phyloP scores from a whole-genome alignment of 2,113 vertebrate species.

The Centrocercus urophasianus region DNA sequence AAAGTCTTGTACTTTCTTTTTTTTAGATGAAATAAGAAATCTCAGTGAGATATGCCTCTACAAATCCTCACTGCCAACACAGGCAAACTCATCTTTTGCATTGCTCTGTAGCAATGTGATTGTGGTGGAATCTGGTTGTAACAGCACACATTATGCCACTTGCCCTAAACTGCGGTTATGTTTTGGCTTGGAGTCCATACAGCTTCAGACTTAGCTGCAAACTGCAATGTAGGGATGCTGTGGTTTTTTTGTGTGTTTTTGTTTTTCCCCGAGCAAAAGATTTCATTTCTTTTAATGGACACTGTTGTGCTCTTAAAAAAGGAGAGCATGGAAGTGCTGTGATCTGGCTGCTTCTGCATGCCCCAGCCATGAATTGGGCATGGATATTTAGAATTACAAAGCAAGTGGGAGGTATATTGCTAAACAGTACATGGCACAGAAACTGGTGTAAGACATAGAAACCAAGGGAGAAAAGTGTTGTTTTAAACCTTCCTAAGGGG shows the following conservation, averaged over 20 bases:
- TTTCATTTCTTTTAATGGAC: conserved; percentile 1
- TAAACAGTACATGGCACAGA: conserved; percentile 35
- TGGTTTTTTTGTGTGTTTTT: background rate
- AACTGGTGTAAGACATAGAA: conserved; percentile 32
- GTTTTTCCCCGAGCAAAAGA: background rate
- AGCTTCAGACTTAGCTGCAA: background rate
- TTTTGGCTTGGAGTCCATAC: conserved; percentile 8
- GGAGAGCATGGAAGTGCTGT: conserved; percentile 33
- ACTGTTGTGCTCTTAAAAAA: conserved; percentile 24
- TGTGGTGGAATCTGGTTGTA: background rate
- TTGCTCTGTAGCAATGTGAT: background rate
- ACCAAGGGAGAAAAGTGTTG: conserved; percentile 42
- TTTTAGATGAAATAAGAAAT: background rate
- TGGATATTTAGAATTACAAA: conserved; percentile 45
- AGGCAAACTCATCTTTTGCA: background rate
- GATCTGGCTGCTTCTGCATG: conserved; percentile 39
- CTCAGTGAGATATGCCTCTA: background rate
- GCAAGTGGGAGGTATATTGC: conserved; percentile 37
- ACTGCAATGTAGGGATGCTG: background rate
- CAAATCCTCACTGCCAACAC: background rate
- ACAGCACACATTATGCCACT: background rate
- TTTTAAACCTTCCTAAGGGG: conserved; percentile 63
- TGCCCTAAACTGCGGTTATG: background rate
- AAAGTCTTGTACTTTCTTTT: background rate
- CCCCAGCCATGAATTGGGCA: conserved; percentile 20